A percentile compares a stretch with the other conserved stretches of the same genome.
Evolutionary conservation across 2,888 invertebrate species (phyloP).

Genomic region (Agonopterix subpropinquella): DNA sequence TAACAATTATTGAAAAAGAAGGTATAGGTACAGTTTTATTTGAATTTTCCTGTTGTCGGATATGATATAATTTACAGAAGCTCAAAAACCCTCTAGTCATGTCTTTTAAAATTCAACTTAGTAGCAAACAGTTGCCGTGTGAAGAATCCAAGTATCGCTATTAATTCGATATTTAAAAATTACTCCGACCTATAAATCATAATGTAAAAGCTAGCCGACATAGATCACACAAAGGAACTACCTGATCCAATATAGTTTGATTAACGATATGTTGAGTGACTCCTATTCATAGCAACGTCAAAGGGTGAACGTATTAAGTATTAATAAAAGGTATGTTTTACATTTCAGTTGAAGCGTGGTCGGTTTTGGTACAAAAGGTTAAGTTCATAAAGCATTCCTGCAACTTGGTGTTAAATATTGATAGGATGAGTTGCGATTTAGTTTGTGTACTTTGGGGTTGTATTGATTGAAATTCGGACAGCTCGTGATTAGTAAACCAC

Average conservation of each 20-base stretch:
- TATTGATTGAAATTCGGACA: slow-evolving; percentile 15
- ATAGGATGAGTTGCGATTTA: slow-evolving; percentile 17
- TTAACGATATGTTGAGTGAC: slow-evolving; percentile 74
- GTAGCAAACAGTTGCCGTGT: no score
- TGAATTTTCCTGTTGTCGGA: no score
- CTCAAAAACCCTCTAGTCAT: no score
- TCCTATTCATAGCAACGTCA: slow-evolving; percentile 64
- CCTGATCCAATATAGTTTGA: slow-evolving; percentile 70
- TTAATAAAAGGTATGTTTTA: slow-evolving; percentile 65
- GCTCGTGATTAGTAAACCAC: slow-evolving; percentile 1
- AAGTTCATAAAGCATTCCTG: slow-evolving; percentile 12
- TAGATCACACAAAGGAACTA: slow-evolving; percentile 63
- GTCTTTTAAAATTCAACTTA: no score
- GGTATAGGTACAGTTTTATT: no score
- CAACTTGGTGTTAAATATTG: slow-evolving; percentile 17
- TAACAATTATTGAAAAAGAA: no score
- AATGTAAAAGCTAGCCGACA: slow-evolving; percentile 53
- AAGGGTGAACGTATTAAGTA: slow-evolving; percentile 68
- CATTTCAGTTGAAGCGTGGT: slow-evolving; percentile 44
- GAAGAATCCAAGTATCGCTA: slow-evolving; percentile 10
- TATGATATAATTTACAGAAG: no score
- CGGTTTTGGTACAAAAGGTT: slow-evolving; percentile 22
- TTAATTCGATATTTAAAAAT: slow-evolving; percentile 55
- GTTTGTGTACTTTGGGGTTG: slow-evolving; percentile 14
- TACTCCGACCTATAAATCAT: slow-evolving; percentile 60